phyloP scores from a whole-genome alignment of 2,888 invertebrate species.

The Tachina fera region DNA sequence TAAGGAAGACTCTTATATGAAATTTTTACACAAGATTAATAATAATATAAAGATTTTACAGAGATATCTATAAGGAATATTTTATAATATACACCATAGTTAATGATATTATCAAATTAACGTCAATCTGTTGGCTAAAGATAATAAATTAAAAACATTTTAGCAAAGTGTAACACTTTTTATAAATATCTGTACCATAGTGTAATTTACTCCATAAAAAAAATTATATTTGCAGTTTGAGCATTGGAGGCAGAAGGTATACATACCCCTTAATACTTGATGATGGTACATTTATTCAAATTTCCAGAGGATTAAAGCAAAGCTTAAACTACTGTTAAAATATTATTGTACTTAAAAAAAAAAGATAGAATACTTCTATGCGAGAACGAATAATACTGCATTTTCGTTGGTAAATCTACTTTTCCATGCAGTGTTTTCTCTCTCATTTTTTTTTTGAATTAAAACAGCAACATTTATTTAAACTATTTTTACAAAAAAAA shows the following conservation, averaged over 20 bases:
- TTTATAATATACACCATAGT: no score
- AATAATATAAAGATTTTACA: no score
- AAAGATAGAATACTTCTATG: slow-evolving; percentile 27
- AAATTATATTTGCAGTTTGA: not conserved
- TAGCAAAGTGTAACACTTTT: not conserved
- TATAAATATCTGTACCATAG: slow-evolving; percentile 1
- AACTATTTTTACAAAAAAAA: slow-evolving; percentile 58
- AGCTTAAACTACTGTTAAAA: slow-evolving; percentile 64
- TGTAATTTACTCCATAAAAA: not conserved
- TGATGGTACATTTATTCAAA: slow-evolving; percentile 72
- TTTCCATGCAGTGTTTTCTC: not conserved
- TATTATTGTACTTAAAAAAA: slow-evolving; percentile 34
- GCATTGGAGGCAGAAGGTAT: not conserved
- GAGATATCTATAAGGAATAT: no score
- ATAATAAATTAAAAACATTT: not conserved
- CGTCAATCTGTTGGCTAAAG: not conserved
- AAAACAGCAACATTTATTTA: slow-evolving; percentile 64
- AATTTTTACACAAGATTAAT: no score
- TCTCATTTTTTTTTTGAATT: slow-evolving; percentile 5
- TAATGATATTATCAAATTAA: no score
- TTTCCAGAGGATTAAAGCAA: slow-evolving; percentile 72
- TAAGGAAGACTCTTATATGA: no score
- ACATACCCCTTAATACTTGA: slow-evolving; percentile 54
- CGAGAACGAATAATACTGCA: slow-evolving; percentile 37
- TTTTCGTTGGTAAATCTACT: slow-evolving; percentile 8